A percentile compares a stretch with the other conserved stretches of the same genome.
Evolutionary conservation across 2,888 invertebrate genomes (phyloP).

Genomic region (Clistopyga incitator): DNA sequence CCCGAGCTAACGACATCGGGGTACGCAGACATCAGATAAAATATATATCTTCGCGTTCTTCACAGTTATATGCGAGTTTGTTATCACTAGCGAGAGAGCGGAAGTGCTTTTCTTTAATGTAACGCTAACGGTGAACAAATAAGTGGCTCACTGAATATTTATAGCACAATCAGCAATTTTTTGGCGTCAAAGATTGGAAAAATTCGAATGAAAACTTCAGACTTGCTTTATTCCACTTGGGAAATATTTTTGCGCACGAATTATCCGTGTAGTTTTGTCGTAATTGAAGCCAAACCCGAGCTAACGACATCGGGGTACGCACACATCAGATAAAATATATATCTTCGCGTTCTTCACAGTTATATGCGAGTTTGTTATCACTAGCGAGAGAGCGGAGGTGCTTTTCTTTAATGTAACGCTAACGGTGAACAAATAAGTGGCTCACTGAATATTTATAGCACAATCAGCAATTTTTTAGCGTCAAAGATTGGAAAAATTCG

Average conservation of each 20-base stretch:
- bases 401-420: neutral
- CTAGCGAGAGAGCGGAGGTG: neutral
- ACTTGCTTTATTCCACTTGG: neutral
- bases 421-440: neutral
- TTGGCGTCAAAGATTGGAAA: neutral
- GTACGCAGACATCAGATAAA: constrained; percentile 1
- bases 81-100: neutral
- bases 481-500: neutral
- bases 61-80: neutral
- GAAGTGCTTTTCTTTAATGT: neutral
- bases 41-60: neutral
- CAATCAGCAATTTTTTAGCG: neutral
- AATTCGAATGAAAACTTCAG: neutral
- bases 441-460: neutral
- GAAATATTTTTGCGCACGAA: no score
- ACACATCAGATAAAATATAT: neutral
- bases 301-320: constrained; percentile 2
- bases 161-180: neutral
- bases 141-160: neutral
- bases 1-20: constrained; percentile 1
- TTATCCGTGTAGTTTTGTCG: constrained; percentile 37
- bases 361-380: constrained; percentile 2
- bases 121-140: neutral
- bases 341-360: neutral
- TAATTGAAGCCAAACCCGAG: constrained; percentile 30